Evolutionary conservation across 2,888 invertebrate genomes (phyloP).

Genomic region (Polyommatus iphigenia): DNA sequence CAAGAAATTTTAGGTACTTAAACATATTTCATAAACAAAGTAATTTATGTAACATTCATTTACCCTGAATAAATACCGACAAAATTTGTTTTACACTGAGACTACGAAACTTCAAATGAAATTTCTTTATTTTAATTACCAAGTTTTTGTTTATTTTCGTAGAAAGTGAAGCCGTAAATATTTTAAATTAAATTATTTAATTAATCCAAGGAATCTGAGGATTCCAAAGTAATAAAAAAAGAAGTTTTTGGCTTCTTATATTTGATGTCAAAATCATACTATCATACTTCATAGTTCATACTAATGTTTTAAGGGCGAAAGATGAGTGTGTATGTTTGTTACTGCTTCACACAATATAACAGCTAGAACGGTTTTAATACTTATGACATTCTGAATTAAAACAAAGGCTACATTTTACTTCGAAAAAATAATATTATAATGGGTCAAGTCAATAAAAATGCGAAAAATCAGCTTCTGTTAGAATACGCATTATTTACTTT

Average conservation of each 20-base stretch:
- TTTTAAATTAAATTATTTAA: not conserved
- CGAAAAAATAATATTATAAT: too few species aligned
- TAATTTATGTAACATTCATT: not conserved
- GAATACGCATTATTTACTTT: too few species aligned
- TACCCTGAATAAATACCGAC: not conserved
- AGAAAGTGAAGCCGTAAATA: not conserved
- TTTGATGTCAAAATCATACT: too few species aligned
- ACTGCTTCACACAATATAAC: too few species aligned
- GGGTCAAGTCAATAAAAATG: too few species aligned
- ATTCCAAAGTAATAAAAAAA: not conserved
- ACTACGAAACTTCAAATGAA: slow-evolving; percentile 3
- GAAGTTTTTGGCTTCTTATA: not conserved
- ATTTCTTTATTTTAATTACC: slow-evolving; percentile 8
- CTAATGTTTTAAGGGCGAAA: too few species aligned
- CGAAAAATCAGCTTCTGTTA: too few species aligned
- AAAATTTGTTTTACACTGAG: not conserved
- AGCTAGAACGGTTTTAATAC: too few species aligned
- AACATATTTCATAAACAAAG: not conserved
- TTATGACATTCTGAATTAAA: too few species aligned
- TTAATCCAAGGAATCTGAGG: not conserved
- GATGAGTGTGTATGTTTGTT: too few species aligned
- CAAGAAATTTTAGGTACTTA: not conserved
- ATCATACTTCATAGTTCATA: too few species aligned
- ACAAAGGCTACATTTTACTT: too few species aligned
- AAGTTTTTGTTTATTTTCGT: not conserved